Percentiles rank a stretch among this genome's conserved stretches.
Evolutionary conservation across 2,113 vertebrate species (phyloP).

Genomic region (Megaceryle torquata): DNA sequence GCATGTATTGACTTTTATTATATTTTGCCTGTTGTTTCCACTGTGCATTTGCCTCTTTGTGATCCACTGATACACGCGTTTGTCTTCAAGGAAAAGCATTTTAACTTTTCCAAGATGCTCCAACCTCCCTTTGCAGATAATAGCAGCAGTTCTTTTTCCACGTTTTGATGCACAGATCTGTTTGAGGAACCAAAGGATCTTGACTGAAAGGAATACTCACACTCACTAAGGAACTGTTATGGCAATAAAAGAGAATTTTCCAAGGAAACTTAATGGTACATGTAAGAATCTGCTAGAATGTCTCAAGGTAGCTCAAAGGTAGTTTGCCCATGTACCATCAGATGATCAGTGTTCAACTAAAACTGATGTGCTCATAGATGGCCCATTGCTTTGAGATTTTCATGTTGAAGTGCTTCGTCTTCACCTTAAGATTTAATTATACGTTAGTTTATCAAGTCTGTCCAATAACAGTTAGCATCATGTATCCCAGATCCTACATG

Average conservation of each 20-base stretch:
- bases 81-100: background rate
- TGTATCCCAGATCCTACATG: background rate
- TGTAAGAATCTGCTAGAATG: background rate
- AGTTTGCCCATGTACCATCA: background rate
- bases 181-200: background rate
- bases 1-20: background rate
- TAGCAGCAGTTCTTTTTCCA: background rate
- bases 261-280: background rate
- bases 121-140: background rate
- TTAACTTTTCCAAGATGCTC: background rate
- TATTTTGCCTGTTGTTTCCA: background rate
- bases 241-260: background rate
- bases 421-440: background rate
- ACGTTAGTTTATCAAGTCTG: background rate
- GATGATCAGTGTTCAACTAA: background rate
- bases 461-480: accelerated
- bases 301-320: background rate
- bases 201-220: background rate
- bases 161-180: background rate
- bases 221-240: background rate
- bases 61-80: background rate
- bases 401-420: background rate
- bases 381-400: background rate
- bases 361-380: background rate
- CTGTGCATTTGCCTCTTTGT: background rate